Base-by-base conservation (phyloP, 2,113 vertebrate genomes). In the Parotia lawesii region DNA sequence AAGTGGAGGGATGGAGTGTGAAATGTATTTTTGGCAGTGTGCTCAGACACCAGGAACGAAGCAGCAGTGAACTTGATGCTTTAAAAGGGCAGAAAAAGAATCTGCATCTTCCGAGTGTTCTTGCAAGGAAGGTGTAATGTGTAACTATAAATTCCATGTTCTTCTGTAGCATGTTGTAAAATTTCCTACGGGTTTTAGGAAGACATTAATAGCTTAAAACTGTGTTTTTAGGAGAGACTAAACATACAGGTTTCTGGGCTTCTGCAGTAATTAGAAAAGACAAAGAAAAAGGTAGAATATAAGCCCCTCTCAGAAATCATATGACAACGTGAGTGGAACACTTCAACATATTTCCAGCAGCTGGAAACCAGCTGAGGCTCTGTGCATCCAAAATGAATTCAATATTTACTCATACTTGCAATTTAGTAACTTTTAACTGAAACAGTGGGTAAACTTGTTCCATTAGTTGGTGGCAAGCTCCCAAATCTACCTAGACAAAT, bases 301-400 rank as follows among this genome's bases (percentile, higher is more conserved):
- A 54, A 27, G 2, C 8, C 14, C 5, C 16, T 64, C 1, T 2
- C 33, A 60, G 71, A 87, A 66, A 48, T 35, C 3, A 6, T 29
- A 10, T 5, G n/a, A 9, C 4, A 23, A 7, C 0, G 1, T 61
- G 19, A 28, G 5, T 29, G 25, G 33, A 74, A 24, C 14, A 4
- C 23, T 71, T 13, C 16, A 27, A 24, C 5, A 4, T 0, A 0
- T 19, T 85, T 85, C 24, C 9, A 10, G 18, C 31, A 40, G 24
- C 23, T 58, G 1, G 83, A 75, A 86, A 69, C 3, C 4, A 24
- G 6, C 14, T 60, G 35, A 69, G 10, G 33, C 6, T 61, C 25
- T 61, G 3, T 27, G 8, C 9, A 24, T 53, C 25, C 29, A 57
- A 66, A 77, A 7, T 13, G 13, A 35, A 31, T 67, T 81, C 14